Evolutionary conservation across 2,888 invertebrate genomes (phyloP).

Genomic region (Dryococelus australis): DNA sequence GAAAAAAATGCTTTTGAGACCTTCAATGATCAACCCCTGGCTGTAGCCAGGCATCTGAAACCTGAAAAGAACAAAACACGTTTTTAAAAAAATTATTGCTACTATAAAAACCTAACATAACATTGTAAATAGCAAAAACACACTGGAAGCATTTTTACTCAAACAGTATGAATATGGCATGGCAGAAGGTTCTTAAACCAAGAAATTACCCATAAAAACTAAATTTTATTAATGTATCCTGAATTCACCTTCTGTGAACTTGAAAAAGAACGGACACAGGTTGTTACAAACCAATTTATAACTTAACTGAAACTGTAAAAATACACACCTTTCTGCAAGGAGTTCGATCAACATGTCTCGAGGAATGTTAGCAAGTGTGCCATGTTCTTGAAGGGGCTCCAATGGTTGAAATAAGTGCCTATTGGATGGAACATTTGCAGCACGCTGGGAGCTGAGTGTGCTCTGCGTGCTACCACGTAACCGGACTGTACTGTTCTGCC

Average conservation of each 20-base stretch:
- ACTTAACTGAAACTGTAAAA: neutral
- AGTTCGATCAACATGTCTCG: constrained; percentile 45
- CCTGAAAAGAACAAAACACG: constrained; percentile 44
- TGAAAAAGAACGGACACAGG: too few relatives aligned
- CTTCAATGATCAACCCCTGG: constrained; percentile 53
- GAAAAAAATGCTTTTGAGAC: constrained; percentile 52
- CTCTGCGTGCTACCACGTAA: neutral
- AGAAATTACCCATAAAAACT: too few relatives aligned
- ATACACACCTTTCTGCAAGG: constrained; percentile 51
- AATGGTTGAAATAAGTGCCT: neutral
- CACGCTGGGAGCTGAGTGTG: neutral
- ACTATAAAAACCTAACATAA: too few relatives aligned
- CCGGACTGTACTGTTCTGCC: neutral
- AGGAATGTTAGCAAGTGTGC: constrained; percentile 33
- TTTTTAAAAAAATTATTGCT: too few relatives aligned
- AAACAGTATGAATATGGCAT: too few relatives aligned
- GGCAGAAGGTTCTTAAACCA: too few relatives aligned
- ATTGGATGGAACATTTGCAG: neutral
- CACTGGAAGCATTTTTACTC: too few relatives aligned
- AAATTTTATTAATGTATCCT: too few relatives aligned
- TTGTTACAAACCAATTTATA: neutral
- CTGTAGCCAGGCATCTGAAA: constrained; percentile 49
- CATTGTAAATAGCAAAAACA: too few relatives aligned
- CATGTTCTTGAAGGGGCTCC: neutral
- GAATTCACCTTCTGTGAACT: too few relatives aligned